phyloP scores from a whole-genome alignment of 1,140 invertebrate genomes.

The Macrostomum lignano region DNA sequence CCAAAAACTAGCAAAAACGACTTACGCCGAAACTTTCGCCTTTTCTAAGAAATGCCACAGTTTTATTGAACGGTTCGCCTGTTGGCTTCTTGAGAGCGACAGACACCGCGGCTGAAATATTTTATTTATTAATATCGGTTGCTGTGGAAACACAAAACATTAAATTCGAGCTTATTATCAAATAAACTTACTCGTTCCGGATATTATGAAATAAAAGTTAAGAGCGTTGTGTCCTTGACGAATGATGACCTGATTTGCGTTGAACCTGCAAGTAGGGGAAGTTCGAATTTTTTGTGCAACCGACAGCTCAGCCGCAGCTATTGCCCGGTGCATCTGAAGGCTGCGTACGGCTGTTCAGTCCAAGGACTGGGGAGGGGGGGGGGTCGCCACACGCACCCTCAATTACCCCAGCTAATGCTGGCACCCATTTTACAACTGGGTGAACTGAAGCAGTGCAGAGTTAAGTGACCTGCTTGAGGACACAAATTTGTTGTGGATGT shows the following conservation, averaged over 20 bases:
- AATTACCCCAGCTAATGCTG: no score
- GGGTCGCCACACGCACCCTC: no score
- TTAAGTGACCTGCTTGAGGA: no score
- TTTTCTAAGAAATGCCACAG: constrained; percentile 7
- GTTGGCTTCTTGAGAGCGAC: constrained; percentile 2
- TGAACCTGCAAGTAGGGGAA: constrained; percentile 11
- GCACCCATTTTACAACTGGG: no score
- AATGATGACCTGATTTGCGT: constrained; percentile 21
- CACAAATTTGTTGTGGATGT: no score
- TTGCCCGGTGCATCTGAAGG: no score
- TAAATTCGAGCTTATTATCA: no score
- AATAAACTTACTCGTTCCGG: constrained; percentile 16
- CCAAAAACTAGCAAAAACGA: not conserved
- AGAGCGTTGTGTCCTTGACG: constrained; percentile 24
- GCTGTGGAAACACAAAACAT: no score
- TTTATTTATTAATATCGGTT: not conserved
- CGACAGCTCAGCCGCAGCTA: no score
- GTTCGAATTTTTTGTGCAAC: not conserved
- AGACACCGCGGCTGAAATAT: not conserved
- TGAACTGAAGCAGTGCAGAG: no score
- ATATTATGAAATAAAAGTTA: constrained; percentile 26
- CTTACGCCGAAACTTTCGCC: constrained; percentile 8
- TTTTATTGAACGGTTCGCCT: constrained; percentile 7
- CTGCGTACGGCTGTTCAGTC: no score
- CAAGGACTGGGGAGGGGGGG: no score